Conservation (phyloP, 1,140 invertebrate genomes). For the Lepidurus apus region DNA sequence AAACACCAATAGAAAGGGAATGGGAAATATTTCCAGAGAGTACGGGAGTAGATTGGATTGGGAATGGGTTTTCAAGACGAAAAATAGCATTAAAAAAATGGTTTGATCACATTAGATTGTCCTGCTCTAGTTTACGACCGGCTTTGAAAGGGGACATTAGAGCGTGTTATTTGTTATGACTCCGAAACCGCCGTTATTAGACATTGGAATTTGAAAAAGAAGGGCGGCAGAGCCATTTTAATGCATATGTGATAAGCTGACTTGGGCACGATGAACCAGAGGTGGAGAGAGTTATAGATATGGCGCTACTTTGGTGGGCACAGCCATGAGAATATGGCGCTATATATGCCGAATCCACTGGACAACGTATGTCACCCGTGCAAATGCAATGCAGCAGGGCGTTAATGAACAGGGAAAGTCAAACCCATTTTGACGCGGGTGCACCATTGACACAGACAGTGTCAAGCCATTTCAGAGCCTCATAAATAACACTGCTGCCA, state of each 20-base stretch:
- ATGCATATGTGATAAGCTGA: background rate
- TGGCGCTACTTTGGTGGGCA: background rate
- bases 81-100: no score
- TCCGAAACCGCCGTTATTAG: no score
- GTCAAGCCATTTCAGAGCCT: constrained; percentile 6
- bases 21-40: no score
- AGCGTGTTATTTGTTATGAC: no score
- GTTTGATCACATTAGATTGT: no score
- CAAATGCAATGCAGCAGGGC: constrained; percentile 4
- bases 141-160: no score
- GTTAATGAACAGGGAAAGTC: constrained; percentile 19
- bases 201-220: no score
- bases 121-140: no score
- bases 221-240: background rate
- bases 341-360: background rate
- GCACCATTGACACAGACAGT: constrained; percentile 12
- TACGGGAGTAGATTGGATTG: no score
- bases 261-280: background rate
- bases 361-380: background rate
- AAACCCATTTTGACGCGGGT: constrained; percentile 21
- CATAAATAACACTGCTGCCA: constrained; percentile 19
- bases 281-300: background rate
- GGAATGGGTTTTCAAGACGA: no score
- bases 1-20: no score
- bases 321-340: background rate